Evolutionary conservation across 2,797 vertebrate genomes (phyloP).

Genomic region (Falco biarmicus): DNA sequence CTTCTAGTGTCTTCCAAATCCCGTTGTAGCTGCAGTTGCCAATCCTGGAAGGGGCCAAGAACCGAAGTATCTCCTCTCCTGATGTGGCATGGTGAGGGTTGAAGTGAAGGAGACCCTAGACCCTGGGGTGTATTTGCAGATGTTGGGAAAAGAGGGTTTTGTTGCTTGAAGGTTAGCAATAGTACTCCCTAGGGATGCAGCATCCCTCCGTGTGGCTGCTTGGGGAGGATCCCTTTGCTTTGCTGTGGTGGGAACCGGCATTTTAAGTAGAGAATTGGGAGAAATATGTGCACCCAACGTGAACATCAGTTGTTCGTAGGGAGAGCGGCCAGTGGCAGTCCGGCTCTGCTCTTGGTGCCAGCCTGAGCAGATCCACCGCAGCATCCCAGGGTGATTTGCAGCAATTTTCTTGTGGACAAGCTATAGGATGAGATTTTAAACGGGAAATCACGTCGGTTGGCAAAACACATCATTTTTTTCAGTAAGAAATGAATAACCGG

Average conservation of each 20-base stretch:
- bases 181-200: neutral
- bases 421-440: neutral
- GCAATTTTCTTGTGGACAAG: neutral
- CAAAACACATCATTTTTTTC: neutral
- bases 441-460: neutral
- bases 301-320: fast-evolving
- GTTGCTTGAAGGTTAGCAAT: neutral
- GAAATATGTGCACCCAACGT: fast-evolving
- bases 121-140: neutral
- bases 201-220: fast-evolving
- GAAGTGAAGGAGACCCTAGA: neutral
- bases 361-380: neutral
- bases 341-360: neutral
- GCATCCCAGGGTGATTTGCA: fast-evolving
- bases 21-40: neutral
- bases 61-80: neutral
- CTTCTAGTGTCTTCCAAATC: neutral
- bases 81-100: fast-evolving
- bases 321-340: neutral
- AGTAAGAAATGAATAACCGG: neutral
- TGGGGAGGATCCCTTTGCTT: neutral
- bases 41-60: neutral
- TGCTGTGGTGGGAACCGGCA: neutral
- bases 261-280: neutral
- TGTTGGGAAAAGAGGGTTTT: neutral